Evolutionary conservation across 2,797 vertebrate species (phyloP).

Genomic region (Hydrolagus colliei): DNA sequence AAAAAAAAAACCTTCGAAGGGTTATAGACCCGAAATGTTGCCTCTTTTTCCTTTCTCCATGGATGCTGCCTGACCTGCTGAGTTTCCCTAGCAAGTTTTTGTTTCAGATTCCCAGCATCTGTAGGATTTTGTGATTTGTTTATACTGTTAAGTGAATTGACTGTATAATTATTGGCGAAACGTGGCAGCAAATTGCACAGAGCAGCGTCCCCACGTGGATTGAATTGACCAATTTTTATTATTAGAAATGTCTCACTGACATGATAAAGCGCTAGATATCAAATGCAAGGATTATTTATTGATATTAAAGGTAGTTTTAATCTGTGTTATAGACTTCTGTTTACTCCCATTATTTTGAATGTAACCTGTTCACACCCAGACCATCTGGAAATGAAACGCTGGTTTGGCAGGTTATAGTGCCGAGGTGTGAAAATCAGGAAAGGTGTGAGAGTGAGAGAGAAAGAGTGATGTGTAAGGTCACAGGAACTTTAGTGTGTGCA

Average conservation of each 20-base stretch:
- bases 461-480: neutral
- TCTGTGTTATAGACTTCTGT: neutral
- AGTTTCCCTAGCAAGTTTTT: too few relatives aligned
- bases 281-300: neutral
- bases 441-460: neutral
- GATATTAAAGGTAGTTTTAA: neutral
- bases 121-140: too few relatives aligned
- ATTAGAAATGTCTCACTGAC: neutral
- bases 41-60: too few relatives aligned
- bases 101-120: too few relatives aligned
- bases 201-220: neutral
- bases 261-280: neutral
- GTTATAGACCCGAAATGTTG: too few relatives aligned
- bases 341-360: neutral
- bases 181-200: neutral
- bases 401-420: neutral
- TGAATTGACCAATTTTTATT: neutral
- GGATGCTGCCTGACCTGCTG: too few relatives aligned
- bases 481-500: neutral
- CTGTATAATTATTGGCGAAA: neutral
- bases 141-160: too few relatives aligned
- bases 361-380: neutral
- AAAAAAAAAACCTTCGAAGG: too few relatives aligned
- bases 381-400: neutral
- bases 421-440: neutral